A percentile compares a stretch with the other conserved stretches of the same genome.
These are phyloP conservation scores for Clupea harengus DNA, from an alignment of 2,113 vertebrate genomes.

Conservation along the genomic window DNA sequence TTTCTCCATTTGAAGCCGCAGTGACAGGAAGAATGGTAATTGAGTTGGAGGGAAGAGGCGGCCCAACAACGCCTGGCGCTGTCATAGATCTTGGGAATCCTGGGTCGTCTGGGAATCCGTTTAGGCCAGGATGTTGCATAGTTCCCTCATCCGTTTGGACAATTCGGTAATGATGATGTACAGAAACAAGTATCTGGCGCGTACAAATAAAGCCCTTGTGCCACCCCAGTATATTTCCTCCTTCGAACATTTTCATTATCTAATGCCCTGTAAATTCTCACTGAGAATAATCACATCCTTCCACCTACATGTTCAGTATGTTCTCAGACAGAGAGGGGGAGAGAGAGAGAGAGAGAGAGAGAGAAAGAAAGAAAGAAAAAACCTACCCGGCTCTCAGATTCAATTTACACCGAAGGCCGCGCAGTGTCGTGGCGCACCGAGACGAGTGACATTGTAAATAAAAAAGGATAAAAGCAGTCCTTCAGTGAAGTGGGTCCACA, in stretches of 20 bases:
- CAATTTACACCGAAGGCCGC: slow-evolving; percentile 10
- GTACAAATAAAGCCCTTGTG: neutral
- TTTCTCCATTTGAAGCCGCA: slow-evolving; percentile 53
- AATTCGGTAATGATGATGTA: slow-evolving; percentile 1
- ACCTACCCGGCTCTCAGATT: slow-evolving; percentile 3
- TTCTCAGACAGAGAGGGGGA: neutral
- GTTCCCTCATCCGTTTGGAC: neutral
- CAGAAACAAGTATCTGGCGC: neutral
- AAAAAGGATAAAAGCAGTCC: slow-evolving; percentile 83
- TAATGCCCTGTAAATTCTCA: slow-evolving; percentile 16
- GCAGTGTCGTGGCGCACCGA: neutral
- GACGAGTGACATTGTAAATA: slow-evolving; percentile 75
- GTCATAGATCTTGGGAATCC: slow-evolving; percentile 28
- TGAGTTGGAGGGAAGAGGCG: slow-evolving; percentile 43
- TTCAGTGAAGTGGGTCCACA: slow-evolving; percentile 85
- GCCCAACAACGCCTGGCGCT: slow-evolving; percentile 25
- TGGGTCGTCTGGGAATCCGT: neutral
- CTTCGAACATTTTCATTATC: slow-evolving; percentile 4
- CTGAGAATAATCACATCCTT: slow-evolving; percentile 4
- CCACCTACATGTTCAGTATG: slow-evolving; percentile 6
- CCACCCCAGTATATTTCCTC: neutral
- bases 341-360: neutral
- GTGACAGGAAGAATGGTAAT: slow-evolving; percentile 50
- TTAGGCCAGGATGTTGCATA: slow-evolving; percentile 15
- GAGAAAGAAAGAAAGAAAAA: neutral